These are phyloP conservation scores for Phoebastria nigripes DNA, from an alignment of 2,797 vertebrate species.

Conservation along the genomic window DNA sequence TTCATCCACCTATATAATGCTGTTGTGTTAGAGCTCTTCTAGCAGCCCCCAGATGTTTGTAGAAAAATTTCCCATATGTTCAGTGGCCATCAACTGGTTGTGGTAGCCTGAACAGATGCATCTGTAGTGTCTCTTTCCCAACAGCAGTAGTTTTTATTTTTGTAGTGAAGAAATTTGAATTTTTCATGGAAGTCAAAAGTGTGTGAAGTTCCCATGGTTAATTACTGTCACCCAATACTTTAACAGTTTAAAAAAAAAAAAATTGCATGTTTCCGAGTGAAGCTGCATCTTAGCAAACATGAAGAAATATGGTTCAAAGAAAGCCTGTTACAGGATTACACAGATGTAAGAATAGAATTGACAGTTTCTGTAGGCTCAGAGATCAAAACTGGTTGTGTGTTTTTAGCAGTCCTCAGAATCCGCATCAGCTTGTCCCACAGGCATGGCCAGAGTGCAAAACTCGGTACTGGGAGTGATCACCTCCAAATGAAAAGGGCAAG, in stretches of 20 bases:
- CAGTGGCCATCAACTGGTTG: neutral
- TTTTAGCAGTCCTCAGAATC: neutral
- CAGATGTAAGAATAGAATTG: rapidly evolving
- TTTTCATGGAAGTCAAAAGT: neutral
- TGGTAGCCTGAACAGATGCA: neutral
- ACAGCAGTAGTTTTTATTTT: neutral
- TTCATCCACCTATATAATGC: neutral
- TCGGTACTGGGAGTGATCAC: neutral
- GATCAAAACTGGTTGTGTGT: neutral
- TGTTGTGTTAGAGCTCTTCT: neutral
- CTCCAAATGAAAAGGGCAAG: neutral
- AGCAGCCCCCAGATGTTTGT: neutral
- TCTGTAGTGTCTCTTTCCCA: neutral
- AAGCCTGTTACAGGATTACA: neutral
- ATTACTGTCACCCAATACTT: neutral
- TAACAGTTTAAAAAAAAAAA: neutral
- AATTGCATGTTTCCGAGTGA: neutral
- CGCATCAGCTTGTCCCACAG: neutral
- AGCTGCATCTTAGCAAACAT: neutral
- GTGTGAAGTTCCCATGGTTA: neutral
- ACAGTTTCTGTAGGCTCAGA: neutral
- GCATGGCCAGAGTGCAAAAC: neutral
- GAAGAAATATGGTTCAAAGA: neutral
- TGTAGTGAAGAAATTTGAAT: neutral
- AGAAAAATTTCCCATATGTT: rapidly evolving